Evolutionary conservation across 2,888 invertebrate genomes (phyloP), one percentile per base, ranked within the genome.

Genomic region (Strigamia crassipes): DNA sequence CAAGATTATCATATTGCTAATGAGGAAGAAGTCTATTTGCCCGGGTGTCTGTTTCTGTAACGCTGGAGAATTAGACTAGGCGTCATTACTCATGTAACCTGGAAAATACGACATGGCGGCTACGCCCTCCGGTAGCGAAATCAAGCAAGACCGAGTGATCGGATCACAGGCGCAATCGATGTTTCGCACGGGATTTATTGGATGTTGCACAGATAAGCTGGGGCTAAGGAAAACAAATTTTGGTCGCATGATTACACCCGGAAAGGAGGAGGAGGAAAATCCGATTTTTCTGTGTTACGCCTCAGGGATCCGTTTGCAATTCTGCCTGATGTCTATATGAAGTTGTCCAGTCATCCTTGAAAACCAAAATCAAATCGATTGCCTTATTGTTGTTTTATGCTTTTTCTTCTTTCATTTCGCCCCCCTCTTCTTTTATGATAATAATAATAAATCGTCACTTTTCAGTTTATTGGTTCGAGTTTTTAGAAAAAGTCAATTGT

Each of bases 81-180:
- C 61, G 23, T 61, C 61, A 61, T 61, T 61, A 61, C 61, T 61
- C 61, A 61, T 61, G 18, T 1, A 61, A 61, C 21, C 2, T 18
- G 23, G 18, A 61, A 23, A 61, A 61, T 23, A 61, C 61, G 61
- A 61, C 6, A 61, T 61, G 61, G 61, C 61, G 61, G 18, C 61
- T 61, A 61, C 61, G 61, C 61, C 61, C 61, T 61, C 61, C 18
- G 61, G 61, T 61, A 23, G 61, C 61, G 18, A 61, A 61, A 61
- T 61, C 61, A 61, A 61, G 61, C 61, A 61, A 61, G 61, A 61
- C 61, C 15, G 18, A 61, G 61, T 61, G 61, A 61, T 61, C 61
- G 61, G 61, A 61, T 61, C 61, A 61, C 61, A 61, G 61, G 61
- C 61, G 61, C 61, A 61, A 61, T 61, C 61, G 61, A 61, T 61